Base-by-base conservation (phyloP, 2,888 invertebrate species). In the Matsumyia berberina region DNA sequence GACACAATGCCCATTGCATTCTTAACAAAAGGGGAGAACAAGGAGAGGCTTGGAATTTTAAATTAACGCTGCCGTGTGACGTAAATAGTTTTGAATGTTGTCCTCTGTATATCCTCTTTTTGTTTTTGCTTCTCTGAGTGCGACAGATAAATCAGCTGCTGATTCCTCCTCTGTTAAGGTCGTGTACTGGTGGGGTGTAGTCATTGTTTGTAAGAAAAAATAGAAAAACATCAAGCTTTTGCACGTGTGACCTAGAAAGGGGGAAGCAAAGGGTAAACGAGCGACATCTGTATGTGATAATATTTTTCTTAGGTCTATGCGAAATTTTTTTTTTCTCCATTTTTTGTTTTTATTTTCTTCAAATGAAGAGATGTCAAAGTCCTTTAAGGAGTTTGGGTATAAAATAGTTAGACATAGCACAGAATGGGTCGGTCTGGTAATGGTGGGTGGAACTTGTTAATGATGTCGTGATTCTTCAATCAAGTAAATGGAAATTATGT, bases 211-310 rank as follows among this genome's bases (percentile, higher is more conserved):
- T 64, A 12, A 62, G 55, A 64, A 17, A 60, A 44, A 55, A 49
- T 55, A 67, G 46, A 64, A 55, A 44, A 60, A 69, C 55, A 60
- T 49, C 1, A 35, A 73, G 62, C 44, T 57, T 64, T 69, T 58
- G 62, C 83, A 83, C 83, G 83, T 83, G 83, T 83, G 83, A 83
- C 83, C 83, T 83, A 83, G 83, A 83, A 83, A 69, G 57, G 44
- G 37, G 57, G 60, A 67, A 62, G 69, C 73, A 69, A 83, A 83
- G 78, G 83, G 83, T 83, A 83, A 78, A 74, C 39, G 69, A 73
- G 83, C 73, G 83, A 83, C 83, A 83, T 78, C 83, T 83, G 78
- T 78, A 53, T 78, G 78, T 79, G 83, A 78, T 78, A 69, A 83
- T 37, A 73, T 78, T 74, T 72, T 78, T 42, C 67, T 44, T 69